Conservation (phyloP, 2,888 invertebrate species). For the Lycaena phlaeas region DNA sequence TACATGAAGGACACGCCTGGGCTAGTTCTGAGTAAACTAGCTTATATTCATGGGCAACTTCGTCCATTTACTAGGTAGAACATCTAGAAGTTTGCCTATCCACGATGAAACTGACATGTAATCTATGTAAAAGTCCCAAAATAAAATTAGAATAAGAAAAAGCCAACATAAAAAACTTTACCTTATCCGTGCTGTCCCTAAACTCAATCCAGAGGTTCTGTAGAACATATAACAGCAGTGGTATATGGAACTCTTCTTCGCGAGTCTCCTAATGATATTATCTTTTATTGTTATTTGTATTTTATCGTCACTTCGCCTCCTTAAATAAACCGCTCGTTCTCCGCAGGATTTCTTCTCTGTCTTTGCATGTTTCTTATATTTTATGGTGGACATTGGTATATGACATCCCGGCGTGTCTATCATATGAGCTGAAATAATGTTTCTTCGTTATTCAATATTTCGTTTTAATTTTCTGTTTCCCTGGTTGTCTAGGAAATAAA, state of each 20-base stretch:
- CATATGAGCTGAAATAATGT: slow-evolving; percentile 27
- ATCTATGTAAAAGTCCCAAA: too few relatives aligned
- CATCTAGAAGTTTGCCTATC: too few relatives aligned
- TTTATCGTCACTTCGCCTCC: slow-evolving; percentile 30
- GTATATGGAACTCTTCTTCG: slow-evolving; percentile 29
- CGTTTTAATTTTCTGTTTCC: too few relatives aligned
- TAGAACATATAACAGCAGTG: slow-evolving; percentile 46
- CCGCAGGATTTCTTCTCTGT: slow-evolving; percentile 30
- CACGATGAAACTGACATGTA: too few relatives aligned
- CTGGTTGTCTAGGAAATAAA: too few relatives aligned
- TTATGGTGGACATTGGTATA: slow-evolving; percentile 38
- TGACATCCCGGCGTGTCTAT: slow-evolving; percentile 45
- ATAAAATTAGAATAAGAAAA: too few relatives aligned
- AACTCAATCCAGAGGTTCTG: slow-evolving; percentile 8
- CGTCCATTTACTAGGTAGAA: too few relatives aligned
- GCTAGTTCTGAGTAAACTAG: too few relatives aligned
- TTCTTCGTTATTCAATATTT: neutral
- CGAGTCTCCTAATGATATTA: slow-evolving; percentile 30
- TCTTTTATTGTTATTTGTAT: slow-evolving; percentile 37
- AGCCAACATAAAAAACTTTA: slow-evolving; percentile 9
- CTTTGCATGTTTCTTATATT: slow-evolving; percentile 27
- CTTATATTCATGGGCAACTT: too few relatives aligned
- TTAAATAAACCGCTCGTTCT: slow-evolving; percentile 41
- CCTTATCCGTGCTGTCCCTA: slow-evolving; percentile 11
- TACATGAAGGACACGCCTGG: too few relatives aligned